Percentiles rank a stretch among this genome's conserved stretches.
These are phyloP conservation scores for Leptopilina syphax DNA, from an alignment of 2,888 invertebrate species.

Conservation along the genomic window DNA sequence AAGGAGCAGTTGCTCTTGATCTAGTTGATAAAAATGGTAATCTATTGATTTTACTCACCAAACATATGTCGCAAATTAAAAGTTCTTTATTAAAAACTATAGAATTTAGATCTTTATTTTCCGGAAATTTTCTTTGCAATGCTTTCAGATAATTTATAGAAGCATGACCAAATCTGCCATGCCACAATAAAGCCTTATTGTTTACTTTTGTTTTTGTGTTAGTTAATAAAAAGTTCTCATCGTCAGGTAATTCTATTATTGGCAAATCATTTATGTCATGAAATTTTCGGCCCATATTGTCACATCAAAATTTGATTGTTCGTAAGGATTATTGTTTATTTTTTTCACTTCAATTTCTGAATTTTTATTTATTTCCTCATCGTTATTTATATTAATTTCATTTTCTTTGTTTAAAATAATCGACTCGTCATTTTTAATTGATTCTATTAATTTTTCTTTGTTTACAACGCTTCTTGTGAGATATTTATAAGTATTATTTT, in stretches of 20 bases:
- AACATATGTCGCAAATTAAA: constrained; percentile 56
- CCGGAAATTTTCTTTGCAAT: constrained; percentile 49
- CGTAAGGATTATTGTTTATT: too few species aligned
- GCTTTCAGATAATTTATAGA: constrained; percentile 55
- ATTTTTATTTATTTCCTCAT: too few species aligned
- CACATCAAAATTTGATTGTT: too few species aligned
- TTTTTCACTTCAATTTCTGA: too few species aligned
- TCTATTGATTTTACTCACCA: constrained; percentile 56
- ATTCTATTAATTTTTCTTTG: constrained; percentile 16
- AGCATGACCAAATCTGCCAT: constrained; percentile 57
- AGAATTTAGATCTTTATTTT: constrained; percentile 42
- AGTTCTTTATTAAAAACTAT: constrained; percentile 55
- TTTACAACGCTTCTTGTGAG: constrained; percentile 42
- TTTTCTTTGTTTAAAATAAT: too few species aligned
- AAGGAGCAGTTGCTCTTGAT: constrained; percentile 47
- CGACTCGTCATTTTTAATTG: not conserved
- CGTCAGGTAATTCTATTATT: not conserved
- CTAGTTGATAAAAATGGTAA: constrained; percentile 51
- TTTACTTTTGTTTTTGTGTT: constrained; percentile 40
- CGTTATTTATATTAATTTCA: too few species aligned
- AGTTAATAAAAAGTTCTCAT: constrained; percentile 41
- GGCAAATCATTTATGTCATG: too few species aligned
- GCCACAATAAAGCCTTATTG: constrained; percentile 56
- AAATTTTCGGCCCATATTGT: too few species aligned
- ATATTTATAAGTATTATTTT: constrained; percentile 29